A percentile compares a stretch with the other conserved stretches of the same genome.
Conservation (phyloP, 2,888 invertebrate species). For the Euproctis similis region DNA sequence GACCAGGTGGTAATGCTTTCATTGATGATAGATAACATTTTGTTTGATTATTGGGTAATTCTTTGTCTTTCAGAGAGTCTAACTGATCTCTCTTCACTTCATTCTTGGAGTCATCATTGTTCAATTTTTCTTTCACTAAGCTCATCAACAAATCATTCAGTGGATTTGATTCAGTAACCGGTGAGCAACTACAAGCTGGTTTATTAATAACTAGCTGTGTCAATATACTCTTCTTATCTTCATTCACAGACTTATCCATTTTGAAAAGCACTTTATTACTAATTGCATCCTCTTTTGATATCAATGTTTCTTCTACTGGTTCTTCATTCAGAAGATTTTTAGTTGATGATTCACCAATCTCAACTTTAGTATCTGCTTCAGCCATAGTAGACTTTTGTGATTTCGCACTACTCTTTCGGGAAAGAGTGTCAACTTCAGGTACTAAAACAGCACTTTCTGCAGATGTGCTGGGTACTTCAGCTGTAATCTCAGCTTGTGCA, state of each 20-base stretch:
- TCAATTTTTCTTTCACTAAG: slow-evolving; percentile 68
- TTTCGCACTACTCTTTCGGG: slow-evolving; percentile 74
- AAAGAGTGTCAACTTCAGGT: slow-evolving; percentile 50
- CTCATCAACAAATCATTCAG: slow-evolving; percentile 69
- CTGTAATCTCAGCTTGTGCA: slow-evolving; percentile 37
- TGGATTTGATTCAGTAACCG: slow-evolving; percentile 62
- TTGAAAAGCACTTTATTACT: slow-evolving; percentile 67
- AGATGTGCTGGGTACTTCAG: slow-evolving; percentile 48
- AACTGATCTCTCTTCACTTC: slow-evolving; percentile 75
- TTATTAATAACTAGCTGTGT: slow-evolving; percentile 61
- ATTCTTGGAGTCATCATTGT: slow-evolving; percentile 80
- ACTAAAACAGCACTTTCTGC: slow-evolving; percentile 24
- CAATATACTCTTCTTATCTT: slow-evolving; percentile 63
- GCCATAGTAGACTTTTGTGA: slow-evolving; percentile 70
- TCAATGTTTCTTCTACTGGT: slow-evolving; percentile 46
- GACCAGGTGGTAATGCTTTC: slow-evolving; percentile 89
- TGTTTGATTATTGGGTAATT: slow-evolving; percentile 82
- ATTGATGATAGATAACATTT: slow-evolving; percentile 79
- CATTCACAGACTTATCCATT: slow-evolving; percentile 48
- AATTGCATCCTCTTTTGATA: slow-evolving; percentile 67
- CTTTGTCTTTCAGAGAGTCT: slow-evolving; percentile 62
- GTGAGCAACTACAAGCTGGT: slow-evolving; percentile 65
- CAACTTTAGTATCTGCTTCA: slow-evolving; percentile 35
- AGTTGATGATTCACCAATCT: slow-evolving; percentile 50
- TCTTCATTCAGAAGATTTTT: slow-evolving; percentile 62